These are phyloP conservation scores for Cepaea hortensis DNA, from an alignment of 2,888 invertebrate species.

Conservation along the genomic window DNA sequence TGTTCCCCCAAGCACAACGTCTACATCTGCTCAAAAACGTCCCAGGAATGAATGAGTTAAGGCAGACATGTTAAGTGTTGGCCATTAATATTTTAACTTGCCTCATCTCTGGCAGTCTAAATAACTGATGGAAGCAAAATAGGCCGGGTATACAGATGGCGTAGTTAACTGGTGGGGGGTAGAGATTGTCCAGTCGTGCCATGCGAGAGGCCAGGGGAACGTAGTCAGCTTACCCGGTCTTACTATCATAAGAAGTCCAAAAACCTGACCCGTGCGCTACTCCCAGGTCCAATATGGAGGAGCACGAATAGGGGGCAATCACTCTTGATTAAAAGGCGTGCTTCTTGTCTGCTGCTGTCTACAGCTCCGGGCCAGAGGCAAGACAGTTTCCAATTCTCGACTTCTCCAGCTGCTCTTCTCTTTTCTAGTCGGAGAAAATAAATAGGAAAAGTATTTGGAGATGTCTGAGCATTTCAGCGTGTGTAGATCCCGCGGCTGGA, in stretches of 20 bases:
- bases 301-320: slow-evolving; percentile 2
- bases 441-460: slow-evolving; percentile 8
- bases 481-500: neutral
- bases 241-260: neutral
- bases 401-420: neutral
- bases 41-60: no score
- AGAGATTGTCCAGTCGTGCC: no score
- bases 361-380: neutral
- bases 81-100: no score
- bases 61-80: no score
- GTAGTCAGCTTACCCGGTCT: no score
- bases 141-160: no score
- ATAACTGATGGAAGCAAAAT: no score
- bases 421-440: slow-evolving; percentile 21
- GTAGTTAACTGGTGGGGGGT: no score
- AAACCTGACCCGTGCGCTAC: neutral
- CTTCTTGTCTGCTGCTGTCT: neutral
- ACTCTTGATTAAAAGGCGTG: slow-evolving; percentile 18
- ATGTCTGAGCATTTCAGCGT: neutral
- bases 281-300: neutral
- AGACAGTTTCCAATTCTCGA: neutral
- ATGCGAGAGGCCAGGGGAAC: no score
- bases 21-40: no score
- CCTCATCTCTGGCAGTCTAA: no score
- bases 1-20: no score